Evolutionary conservation across 2,113 vertebrate genomes (phyloP).

Genomic region (Daboia siamensis): DNA sequence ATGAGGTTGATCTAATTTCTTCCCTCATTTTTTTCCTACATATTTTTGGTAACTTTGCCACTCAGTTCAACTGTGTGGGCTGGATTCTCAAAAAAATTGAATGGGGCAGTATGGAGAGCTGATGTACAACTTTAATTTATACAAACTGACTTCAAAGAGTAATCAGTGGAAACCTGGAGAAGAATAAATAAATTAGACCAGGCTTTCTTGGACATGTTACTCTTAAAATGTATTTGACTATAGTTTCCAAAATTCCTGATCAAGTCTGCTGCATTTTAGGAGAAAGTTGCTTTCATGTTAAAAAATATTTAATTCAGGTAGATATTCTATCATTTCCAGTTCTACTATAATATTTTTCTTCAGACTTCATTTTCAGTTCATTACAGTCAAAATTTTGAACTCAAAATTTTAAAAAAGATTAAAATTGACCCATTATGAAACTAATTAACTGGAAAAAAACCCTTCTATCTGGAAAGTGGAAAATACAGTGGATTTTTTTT

Average conservation of each 20-base stretch:
- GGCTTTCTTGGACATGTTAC: background rate
- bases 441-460: background rate
- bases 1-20: background rate
- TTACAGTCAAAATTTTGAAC: background rate
- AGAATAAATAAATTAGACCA: background rate
- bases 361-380: background rate
- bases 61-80: background rate
- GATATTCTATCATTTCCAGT: background rate
- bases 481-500: constrained; percentile 47
- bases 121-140: background rate
- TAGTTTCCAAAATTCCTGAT: background rate
- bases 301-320: background rate
- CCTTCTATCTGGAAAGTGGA: background rate
- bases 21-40: background rate
- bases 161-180: background rate
- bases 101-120: background rate
- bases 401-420: background rate
- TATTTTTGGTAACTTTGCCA: background rate
- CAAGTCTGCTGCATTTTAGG: background rate
- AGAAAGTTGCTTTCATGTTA: background rate
- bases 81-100: background rate
- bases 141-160: background rate
- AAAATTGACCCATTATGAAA: constrained; percentile 14
- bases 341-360: background rate
- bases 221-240: background rate